Base-by-base conservation (phyloP, 2,888 invertebrate species). In the Entomobrya proxima region DNA sequence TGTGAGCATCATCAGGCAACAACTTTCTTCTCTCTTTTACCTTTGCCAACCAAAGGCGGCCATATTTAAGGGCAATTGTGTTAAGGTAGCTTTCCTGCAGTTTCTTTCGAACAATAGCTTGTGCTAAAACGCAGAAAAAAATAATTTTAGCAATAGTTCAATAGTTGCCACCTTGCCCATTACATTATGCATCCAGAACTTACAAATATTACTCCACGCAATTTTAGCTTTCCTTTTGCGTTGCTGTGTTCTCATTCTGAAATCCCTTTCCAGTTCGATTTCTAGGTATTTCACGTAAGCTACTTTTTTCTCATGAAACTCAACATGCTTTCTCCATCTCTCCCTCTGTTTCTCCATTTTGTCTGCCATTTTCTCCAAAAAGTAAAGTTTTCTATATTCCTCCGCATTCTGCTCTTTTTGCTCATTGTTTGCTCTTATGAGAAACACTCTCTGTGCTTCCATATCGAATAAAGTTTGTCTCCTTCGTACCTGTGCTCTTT, bases 201-300 rank as follows among this genome's bases (percentile, higher is more conserved):
- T 74, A 75, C 81, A 67, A 37, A 82, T 15, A 64, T 82, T 37
- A 15, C 24, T 7, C 82, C 82, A 82, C 27, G 18, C 27, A 6
- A 9, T 44, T 11, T 6, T 18, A n/a, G 44, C 18, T 15, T 37
- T 47, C 35, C 32, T 47, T 15, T 61, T 18, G 1, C n/a, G 47
- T 32, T 18, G 40, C n/a, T 75, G 27, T 24, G 11, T 47, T 18
- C 7, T 44, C 15, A 18, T 9, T 21, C 44, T 50, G 7, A 21
- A 15, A 44, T 84, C 77, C 2, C 55, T 32, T 24, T 69, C 82
- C 37, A 61, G 6, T n/a, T 44, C n/a, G 18, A 44, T n/a, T n/a
- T 61, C 44, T 40, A 76, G 37, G 30, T 47, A 24, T 37, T 21
- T 64, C 64, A 76, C 15, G 15, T 67, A 21, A 0, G 18, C 52